These are phyloP conservation scores for Epirrita christyi DNA, from an alignment of 2,888 invertebrate species.

Conservation along the genomic window DNA sequence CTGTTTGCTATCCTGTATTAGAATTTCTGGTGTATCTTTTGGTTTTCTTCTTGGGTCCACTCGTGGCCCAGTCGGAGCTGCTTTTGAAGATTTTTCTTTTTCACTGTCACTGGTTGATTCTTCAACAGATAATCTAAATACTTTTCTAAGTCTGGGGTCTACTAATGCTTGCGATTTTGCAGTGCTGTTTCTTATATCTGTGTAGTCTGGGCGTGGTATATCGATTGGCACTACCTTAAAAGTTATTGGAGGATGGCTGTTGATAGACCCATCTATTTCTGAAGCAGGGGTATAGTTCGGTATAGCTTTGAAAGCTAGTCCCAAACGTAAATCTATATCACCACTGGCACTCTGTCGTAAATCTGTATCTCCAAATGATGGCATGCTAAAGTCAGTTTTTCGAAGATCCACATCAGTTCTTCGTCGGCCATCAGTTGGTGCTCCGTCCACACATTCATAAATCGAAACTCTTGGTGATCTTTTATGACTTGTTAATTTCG, in stretches of 20 bases:
- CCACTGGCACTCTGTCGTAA: conserved; percentile 82
- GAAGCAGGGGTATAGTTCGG: conserved; percentile 93
- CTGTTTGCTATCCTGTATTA: conserved; percentile 61
- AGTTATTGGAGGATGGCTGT: conserved; percentile 89
- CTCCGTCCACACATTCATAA: conserved; percentile 85
- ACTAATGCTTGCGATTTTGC: conserved; percentile 89
- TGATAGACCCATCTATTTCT: conserved; percentile 93
- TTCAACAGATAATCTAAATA: conserved; percentile 88
- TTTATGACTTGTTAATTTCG: conserved; percentile 50
- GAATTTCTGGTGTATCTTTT: conserved; percentile 61
- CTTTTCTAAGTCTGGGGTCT: conserved; percentile 91
- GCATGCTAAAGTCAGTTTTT: conserved; percentile 80
- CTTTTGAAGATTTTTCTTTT: conserved; percentile 74
- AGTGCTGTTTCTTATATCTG: conserved; percentile 88
- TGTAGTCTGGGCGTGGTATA: conserved; percentile 90
- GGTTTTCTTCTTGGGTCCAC: conserved; percentile 78
- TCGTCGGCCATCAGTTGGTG: conserved; percentile 76
- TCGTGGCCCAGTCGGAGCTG: conserved; percentile 65
- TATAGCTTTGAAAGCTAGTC: conserved; percentile 91
- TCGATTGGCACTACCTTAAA: conserved; percentile 87
- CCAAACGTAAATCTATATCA: conserved; percentile 91
- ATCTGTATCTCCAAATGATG: conserved; percentile 87
- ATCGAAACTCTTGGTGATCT: conserved; percentile 80
- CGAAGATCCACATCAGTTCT: conserved; percentile 82
- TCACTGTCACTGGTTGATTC: conserved; percentile 86